Conservation (phyloP, 2,113 vertebrate genomes). For the Eonycteris spelaea region DNA sequence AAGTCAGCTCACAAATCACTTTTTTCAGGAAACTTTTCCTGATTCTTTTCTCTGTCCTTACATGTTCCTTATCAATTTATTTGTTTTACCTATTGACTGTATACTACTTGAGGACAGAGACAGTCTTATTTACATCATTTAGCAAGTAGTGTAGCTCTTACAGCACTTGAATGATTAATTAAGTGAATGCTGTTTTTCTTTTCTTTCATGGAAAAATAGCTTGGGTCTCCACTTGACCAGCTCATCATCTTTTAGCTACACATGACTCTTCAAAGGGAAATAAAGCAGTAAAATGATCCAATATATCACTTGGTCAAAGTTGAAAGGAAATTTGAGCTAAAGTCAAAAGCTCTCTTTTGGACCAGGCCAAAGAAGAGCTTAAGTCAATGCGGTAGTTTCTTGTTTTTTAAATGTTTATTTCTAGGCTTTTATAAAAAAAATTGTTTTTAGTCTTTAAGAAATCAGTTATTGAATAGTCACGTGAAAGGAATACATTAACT, state of each 20-base stretch:
- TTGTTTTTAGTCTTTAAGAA: background rate
- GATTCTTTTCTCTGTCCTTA: background rate
- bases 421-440: background rate
- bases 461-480: background rate
- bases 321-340: constrained; percentile 61
- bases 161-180: background rate
- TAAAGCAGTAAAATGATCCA: constrained; percentile 10
- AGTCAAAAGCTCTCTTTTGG: constrained; percentile 41
- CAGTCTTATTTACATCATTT: background rate
- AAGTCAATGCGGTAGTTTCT: constrained; percentile 22
- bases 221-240: background rate
- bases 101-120: background rate
- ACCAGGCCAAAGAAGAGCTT: background rate
- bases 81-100: background rate
- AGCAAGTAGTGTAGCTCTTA: background rate
- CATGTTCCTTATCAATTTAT: background rate
- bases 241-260: background rate
- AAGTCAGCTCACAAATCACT: background rate
- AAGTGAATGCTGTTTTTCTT: background rate
- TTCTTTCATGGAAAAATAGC: background rate
- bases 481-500: too few species aligned
- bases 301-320: background rate
- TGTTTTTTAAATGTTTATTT: background rate
- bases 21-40: background rate
- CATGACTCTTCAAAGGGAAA: constrained; percentile 23